phyloP scores from a whole-genome alignment of 1,140 invertebrate species.

The Andricus grossulariae region DNA sequence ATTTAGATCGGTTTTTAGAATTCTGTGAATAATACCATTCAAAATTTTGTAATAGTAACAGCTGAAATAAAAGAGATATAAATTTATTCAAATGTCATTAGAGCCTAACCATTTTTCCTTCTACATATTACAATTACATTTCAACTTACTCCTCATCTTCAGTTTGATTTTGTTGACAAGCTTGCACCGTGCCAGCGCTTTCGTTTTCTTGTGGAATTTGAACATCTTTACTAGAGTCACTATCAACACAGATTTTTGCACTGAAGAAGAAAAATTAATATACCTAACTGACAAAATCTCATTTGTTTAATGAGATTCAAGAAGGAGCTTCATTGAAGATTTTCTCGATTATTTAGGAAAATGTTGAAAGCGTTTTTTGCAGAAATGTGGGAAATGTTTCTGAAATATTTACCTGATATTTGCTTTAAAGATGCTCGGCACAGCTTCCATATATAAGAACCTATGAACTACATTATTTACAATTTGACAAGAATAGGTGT shows the following conservation, averaged over 20 bases:
- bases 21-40: slow-evolving; percentile 3
- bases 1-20: neutral
- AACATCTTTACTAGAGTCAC: neutral
- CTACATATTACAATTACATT: neutral
- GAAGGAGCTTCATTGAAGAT: neutral
- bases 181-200: neutral
- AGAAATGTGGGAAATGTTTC: neutral
- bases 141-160: neutral
- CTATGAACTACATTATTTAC: slow-evolving; percentile 19
- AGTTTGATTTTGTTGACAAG: neutral
- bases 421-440: neutral
- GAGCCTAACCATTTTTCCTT: neutral
- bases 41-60: slow-evolving; percentile 4
- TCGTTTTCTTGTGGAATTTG: neutral
- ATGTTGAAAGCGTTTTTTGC: neutral
- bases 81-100: neutral
- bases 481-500: slow-evolving; percentile 15
- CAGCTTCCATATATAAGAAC: slow-evolving; percentile 12
- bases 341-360: neutral
- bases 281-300: too few relatives aligned
- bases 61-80: neutral
- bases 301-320: too few relatives aligned
- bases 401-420: neutral
- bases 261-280: too few relatives aligned
- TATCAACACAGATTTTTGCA: neutral